Percentiles rank a stretch among this genome's conserved stretches.
These are phyloP conservation scores for Eupeodes luniger DNA, from an alignment of 2,888 invertebrate genomes.

Conservation along the genomic window DNA sequence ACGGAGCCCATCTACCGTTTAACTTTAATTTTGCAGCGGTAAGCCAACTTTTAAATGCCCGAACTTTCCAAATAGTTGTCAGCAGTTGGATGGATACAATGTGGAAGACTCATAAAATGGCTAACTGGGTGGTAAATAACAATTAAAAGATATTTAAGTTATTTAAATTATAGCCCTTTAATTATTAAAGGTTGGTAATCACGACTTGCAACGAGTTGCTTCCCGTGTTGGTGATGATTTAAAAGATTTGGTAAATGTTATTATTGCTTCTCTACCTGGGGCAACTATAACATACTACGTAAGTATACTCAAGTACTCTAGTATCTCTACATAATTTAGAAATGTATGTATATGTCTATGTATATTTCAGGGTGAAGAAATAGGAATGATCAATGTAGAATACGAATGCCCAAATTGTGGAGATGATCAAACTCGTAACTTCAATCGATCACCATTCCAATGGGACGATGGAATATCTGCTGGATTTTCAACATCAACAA, in stretches of 20 bases:
- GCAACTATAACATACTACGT: constrained; percentile 91
- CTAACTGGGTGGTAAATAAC: constrained; percentile 88
- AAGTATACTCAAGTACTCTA: constrained; percentile 11
- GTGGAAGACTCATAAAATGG: constrained; percentile 84
- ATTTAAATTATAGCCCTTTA: neutral
- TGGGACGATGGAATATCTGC: constrained; percentile 85
- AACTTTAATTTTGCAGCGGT: constrained; percentile 85
- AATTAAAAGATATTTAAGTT: constrained; percentile 81
- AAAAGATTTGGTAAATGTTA: constrained; percentile 88
- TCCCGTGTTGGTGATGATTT: constrained; percentile 86
- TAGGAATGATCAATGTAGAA: constrained; percentile 86
- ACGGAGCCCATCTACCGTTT: constrained; percentile 87
- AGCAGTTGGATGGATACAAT: constrained; percentile 86
- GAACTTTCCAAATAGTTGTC: neutral
- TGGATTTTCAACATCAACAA: constrained; percentile 86
- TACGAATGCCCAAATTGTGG: constrained; percentile 84
- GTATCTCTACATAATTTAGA: no score
- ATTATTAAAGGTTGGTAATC: constrained; percentile 85
- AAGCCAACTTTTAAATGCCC: neutral
- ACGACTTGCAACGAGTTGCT: constrained; percentile 88
- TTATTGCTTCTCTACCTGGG: constrained; percentile 90
- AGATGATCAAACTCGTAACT: constrained; percentile 84
- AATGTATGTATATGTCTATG: no score
- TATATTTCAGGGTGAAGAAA: constrained; percentile 87
- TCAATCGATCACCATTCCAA: constrained; percentile 87